Percentiles rank a stretch among this genome's conserved stretches.
These are phyloP conservation scores for Xestoiulus laeticollis DNA, from an alignment of 2,888 invertebrate genomes.

Conservation along the genomic window DNA sequence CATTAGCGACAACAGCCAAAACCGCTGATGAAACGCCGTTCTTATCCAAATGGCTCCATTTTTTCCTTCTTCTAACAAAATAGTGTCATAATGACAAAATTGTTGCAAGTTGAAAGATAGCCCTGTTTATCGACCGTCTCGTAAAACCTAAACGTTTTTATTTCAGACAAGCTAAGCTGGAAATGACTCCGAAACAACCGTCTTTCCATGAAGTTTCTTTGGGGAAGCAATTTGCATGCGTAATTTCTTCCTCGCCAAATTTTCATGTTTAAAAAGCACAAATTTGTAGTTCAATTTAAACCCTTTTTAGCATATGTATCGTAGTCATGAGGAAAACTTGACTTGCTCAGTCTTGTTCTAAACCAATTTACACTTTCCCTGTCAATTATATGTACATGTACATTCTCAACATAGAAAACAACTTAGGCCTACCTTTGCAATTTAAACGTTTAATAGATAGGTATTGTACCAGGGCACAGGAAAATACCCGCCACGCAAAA, in stretches of 20 bases:
- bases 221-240: background rate
- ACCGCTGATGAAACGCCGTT: too few species aligned
- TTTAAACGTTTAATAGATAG: background rate
- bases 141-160: too few species aligned
- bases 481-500: background rate
- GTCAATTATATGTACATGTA: background rate
- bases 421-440: background rate
- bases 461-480: background rate
- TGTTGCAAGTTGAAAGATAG: too few species aligned
- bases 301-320: conserved; percentile 1
- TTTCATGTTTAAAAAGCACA: background rate
- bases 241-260: conserved; percentile 14
- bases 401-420: background rate
- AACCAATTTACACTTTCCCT: conserved; percentile 5
- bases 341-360: too few species aligned
- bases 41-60: too few species aligned
- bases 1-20: too few species aligned
- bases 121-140: too few species aligned
- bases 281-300: background rate
- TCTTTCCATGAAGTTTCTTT: background rate
- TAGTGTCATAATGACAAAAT: too few species aligned
- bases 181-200: too few species aligned
- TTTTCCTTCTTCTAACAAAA: too few species aligned
- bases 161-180: background rate
- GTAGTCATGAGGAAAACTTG: background rate